Conservation (phyloP, 2,797 vertebrate species). For the Pseudotriccus pelzelni region DNA sequence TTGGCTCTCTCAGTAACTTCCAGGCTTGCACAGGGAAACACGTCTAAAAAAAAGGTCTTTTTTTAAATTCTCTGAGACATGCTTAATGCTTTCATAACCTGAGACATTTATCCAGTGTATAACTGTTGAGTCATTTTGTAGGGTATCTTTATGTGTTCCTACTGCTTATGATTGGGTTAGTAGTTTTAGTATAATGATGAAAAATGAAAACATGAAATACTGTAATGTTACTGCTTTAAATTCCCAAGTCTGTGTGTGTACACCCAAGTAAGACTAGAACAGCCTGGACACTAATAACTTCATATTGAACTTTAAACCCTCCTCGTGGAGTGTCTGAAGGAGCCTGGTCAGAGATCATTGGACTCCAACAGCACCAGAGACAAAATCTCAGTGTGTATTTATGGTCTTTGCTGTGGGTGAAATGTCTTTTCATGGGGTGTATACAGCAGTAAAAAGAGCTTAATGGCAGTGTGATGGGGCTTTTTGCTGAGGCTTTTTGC, state of each 20-base stretch:
- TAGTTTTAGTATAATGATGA: background rate
- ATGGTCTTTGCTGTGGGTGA: background rate
- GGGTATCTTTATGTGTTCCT: background rate
- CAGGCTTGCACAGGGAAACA: background rate
- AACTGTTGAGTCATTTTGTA: background rate
- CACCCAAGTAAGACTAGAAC: background rate
- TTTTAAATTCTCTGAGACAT: background rate
- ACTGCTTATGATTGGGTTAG: background rate
- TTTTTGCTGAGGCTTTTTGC: background rate
- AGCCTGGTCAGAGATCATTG: background rate
- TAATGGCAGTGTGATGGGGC: background rate
- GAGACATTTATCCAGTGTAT: background rate
- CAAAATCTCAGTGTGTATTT: background rate
- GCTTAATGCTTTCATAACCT: background rate
- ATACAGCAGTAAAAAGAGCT: background rate
- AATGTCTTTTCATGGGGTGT: background rate
- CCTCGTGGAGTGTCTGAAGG: background rate
- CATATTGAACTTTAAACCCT: background rate
- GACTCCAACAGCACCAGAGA: background rate
- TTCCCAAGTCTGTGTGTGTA: background rate
- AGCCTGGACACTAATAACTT: background rate
- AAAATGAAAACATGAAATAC: background rate
- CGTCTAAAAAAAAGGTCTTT: background rate
- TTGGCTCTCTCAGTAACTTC: background rate
- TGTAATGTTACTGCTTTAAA: background rate